Base-by-base conservation (phyloP, 2,113 vertebrate species). In the Ictalurus furcatus region DNA sequence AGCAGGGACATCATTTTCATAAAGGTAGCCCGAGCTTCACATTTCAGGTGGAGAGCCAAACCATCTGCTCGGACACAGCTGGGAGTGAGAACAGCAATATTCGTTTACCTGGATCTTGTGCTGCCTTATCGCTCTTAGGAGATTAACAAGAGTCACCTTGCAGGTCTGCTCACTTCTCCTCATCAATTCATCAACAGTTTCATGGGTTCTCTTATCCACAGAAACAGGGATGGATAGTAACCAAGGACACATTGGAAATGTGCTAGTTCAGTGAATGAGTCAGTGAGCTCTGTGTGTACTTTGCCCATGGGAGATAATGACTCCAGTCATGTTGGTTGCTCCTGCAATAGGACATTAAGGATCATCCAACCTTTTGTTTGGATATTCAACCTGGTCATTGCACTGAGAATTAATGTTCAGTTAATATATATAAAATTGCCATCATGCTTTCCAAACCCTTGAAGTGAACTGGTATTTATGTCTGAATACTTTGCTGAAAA, bases 1-100 rank as follows among this genome's bases (percentile, higher is more conserved):
- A 63, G 56, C 89, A 90, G 85, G 82, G 90, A 90, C 90, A 93
- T 94, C 84, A 86, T 92, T 94, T 92, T 92, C 73, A 21, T 92
- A 92, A 48, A 30, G 82, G 85, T 84, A 90, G 90, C 86, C 17
- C 23, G 37, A 44, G 13, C 30, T 40, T 21, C 17, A 76, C 7
- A 1, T 37, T 17, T 40, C 17, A 40, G 40, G 21, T 40, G 73
- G 19, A 44, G 73, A 76, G 37, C 37, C 73, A 52, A 52, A 79
- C 44, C 14, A 79, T 54, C 25, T 48, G 34, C 6, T 25, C 25
- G 0, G 76, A 16, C 25, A 79, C 44, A 79, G 13, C 44, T 79
- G 76, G 19, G 40, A 78, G 74, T 79, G 25, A 52, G 44, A 79
- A n/a, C 21, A 79, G 40, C 76, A 54, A 17, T 79, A 25, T 79